Evolutionary conservation across 2,797 vertebrate genomes (phyloP), one percentile per base, ranked within the genome.

Genomic region (Danio albolineatus): DNA sequence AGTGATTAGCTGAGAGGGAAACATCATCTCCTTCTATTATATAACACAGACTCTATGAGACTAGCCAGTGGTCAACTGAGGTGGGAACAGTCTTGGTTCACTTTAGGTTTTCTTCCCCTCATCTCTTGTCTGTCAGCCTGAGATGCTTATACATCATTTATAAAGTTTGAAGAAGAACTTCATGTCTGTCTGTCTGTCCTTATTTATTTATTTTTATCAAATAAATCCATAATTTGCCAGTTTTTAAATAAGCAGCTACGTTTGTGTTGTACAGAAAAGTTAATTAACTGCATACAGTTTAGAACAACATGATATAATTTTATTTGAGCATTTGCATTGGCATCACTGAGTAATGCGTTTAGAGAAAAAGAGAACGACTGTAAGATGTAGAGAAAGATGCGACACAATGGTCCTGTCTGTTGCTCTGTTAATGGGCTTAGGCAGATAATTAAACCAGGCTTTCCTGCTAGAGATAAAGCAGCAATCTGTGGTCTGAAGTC

Each of bases 361-460:
- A 39, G 17, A 14, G 44, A 60, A 9, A 56, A n/a, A 41, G 41
- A 57, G 5, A 81, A 12, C 36, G 54, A 46, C 48, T 19, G 36
- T 28, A 28, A 67, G 43, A 65, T 43, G 66, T 53, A 59, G 28
- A 36, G 39, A 39, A 54, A 78, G 69, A 81, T 28, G 39, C 6
- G 2, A 54, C 51, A 75, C 67, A 87, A 88, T 82, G 86, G 87
- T 90, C 89, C 78, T 16, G 67, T 79, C 60, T n/a, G 71, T 17
- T 51, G 13, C 56, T 87, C 87, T 78, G 71, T 87, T 86, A 84
- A 83, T 73, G 70, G 70, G 85, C 80, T 90, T 90, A 85, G 85
- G 86, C 85, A 84, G 78, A 62, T 9, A 88, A 92, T 90, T 91
- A 87, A 88, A 91, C 87, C 83, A 80, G 74, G 48, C 75, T 81